Base-by-base conservation (phyloP, 1,140 invertebrate species). In the Cotesia chilonis region DNA sequence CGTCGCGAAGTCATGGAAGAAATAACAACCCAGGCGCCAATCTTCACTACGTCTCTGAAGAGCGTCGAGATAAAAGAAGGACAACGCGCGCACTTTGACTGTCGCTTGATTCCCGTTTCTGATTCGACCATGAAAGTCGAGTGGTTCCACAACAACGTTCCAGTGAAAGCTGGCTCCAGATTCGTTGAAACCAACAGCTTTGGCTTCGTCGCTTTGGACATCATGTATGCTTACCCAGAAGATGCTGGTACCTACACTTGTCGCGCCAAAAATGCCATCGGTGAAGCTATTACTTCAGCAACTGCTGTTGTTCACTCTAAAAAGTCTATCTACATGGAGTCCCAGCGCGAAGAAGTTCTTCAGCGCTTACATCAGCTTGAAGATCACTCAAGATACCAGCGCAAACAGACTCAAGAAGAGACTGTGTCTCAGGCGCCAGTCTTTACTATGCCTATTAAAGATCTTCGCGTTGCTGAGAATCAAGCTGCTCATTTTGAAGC, bases 401-500 rank as follows among this genome's bases (percentile, higher is more conserved):
- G 90, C 70, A 90, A 91, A 73, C 88, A 89, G 64, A 87, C 89
- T 0, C 91, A 92, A 77, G 94, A 96, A 73, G 95, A 96, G 80
- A 85, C 88, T 12, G 88, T 94, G 0, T 93, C 91, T 36, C 95
- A 97, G 88, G 93, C 96, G n/a, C 96, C 96, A 4, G 92, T 97
- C 10, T 98, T 98, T 82, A 97, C 95, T 2, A 90, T 95, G 87
- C 94, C 95, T 0, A 94, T 96, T 82, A 94, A 92, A 79, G 95
- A 96, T 85, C 88, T 95, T 20, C 89, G 90, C 68, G 92, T 96
- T 5, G 92, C 93, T 71, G 97, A 98, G 87, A 96, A 96, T 82
- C 95, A 98, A 86, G 94, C 96, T 9, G 95, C 95, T 73, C 97
- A 98, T 84, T 97, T 99, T 87, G 97, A 99, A 88, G 96, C 96